A percentile compares a stretch with the other conserved stretches of the same genome.
phyloP scores from a whole-genome alignment of 2,888 invertebrate genomes.

The Podabrus alpinus region DNA sequence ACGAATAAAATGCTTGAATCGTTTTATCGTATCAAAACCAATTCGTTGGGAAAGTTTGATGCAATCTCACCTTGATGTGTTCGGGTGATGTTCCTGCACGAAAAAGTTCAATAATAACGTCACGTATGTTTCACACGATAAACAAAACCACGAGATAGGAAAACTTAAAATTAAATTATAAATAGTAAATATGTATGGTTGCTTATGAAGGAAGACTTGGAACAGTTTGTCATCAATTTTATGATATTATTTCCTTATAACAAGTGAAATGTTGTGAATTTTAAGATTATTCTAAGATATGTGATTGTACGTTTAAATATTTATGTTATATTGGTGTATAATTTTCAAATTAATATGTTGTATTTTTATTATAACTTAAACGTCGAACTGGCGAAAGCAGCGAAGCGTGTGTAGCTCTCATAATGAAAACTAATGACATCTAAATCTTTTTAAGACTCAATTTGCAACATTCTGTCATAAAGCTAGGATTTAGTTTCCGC shows the following conservation, averaged over 20 bases:
- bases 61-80: not conserved
- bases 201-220: not conserved
- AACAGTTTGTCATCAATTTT: not conserved
- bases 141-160: not conserved
- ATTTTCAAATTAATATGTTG: not conserved
- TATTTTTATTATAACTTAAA: not conserved
- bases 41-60: not conserved
- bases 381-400: not conserved
- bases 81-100: too few relatives aligned
- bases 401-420: slow-evolving; percentile 16
- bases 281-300: not conserved
- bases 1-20: not conserved
- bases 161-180: not conserved
- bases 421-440: slow-evolving; percentile 43
- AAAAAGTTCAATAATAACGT: not conserved
- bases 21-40: not conserved
- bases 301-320: not conserved
- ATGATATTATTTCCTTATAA: not conserved
- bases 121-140: not conserved
- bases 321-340: not conserved
- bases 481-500: not conserved
- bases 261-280: not conserved
- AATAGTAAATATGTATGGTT: not conserved
- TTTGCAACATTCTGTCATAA: slow-evolving; percentile 35
- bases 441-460: slow-evolving; percentile 40